Conservation (phyloP, 2,797 vertebrate species). For the Hydrolagus colliei region DNA sequence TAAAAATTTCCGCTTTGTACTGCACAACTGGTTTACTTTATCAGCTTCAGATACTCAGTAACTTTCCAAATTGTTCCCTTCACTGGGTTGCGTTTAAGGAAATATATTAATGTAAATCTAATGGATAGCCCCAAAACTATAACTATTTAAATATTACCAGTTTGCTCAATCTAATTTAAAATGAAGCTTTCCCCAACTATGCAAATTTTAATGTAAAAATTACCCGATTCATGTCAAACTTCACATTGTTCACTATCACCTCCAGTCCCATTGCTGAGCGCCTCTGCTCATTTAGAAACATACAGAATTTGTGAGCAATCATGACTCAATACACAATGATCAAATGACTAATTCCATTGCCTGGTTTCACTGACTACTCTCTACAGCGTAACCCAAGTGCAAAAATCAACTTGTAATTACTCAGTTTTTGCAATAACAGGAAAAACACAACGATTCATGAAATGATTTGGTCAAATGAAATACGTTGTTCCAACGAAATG, state of each 20-base stretch:
- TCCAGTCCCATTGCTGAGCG: slow-evolving; percentile 12
- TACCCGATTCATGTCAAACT: background rate
- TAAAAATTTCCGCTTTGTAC: too few relatives aligned
- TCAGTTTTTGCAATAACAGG: slow-evolving; percentile 21
- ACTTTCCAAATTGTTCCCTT: too few relatives aligned
- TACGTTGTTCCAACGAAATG: too few relatives aligned
- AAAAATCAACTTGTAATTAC: background rate
- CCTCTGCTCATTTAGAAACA: slow-evolving; percentile 13
- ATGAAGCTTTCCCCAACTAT: background rate
- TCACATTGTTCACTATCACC: background rate
- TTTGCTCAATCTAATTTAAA: too few relatives aligned
- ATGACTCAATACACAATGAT: background rate
- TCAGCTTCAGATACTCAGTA: too few relatives aligned
- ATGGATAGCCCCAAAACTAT: too few relatives aligned
- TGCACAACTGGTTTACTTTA: too few relatives aligned
- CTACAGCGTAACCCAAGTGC: background rate
- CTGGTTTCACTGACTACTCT: background rate
- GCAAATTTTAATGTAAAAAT: slow-evolving; percentile 9
- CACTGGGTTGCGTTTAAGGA: too few relatives aligned
- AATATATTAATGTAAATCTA: too few relatives aligned
- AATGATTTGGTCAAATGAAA: background rate
- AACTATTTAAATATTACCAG: too few relatives aligned
- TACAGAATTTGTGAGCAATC: slow-evolving; percentile 9
- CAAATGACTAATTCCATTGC: slow-evolving; percentile 23
- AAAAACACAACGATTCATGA: background rate